Conservation (phyloP, 2,113 vertebrate genomes). For the Melanotaenia duboulayi region DNA sequence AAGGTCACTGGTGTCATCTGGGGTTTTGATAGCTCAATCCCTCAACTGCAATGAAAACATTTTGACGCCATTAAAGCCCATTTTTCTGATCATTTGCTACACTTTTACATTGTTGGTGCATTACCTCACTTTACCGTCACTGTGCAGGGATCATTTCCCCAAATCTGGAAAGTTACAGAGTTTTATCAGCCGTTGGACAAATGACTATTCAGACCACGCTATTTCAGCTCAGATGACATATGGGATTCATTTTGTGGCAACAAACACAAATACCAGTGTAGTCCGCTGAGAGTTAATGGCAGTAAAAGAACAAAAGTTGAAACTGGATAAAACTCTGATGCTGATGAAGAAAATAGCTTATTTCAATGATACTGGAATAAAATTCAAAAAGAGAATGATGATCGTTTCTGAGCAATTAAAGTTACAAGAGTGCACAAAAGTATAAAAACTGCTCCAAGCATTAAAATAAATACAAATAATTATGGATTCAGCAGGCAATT, state of each 20-base stretch:
- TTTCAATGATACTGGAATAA: neutral
- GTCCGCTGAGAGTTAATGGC: neutral
- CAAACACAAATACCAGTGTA: slow-evolving; percentile 5
- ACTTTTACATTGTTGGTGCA: neutral
- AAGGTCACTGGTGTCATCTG: slow-evolving; percentile 6
- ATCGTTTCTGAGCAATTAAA: neutral
- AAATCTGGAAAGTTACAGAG: slow-evolving; percentile 2
- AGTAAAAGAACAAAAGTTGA: slow-evolving; percentile 11
- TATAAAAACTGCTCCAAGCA: neutral
- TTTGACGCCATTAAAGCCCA: neutral
- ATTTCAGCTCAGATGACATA: slow-evolving; percentile 18
- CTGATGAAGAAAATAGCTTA: neutral
- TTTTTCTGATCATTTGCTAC: neutral
- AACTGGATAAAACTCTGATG: slow-evolving; percentile 10
- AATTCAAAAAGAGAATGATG: neutral
- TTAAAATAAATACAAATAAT: neutral
- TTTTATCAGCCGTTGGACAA: slow-evolving; percentile 45
- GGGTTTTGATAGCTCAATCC: slow-evolving; percentile 30
- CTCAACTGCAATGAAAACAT: neutral
- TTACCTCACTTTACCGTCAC: slow-evolving; percentile 7
- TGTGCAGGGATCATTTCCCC: slow-evolving; percentile 2
- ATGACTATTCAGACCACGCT: slow-evolving; percentile 14
- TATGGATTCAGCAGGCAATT: neutral
- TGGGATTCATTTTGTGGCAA: slow-evolving; percentile 37
- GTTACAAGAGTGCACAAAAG: neutral